Base-by-base conservation (phyloP, 2,797 vertebrate genomes). In the Hirundo rustica region DNA sequence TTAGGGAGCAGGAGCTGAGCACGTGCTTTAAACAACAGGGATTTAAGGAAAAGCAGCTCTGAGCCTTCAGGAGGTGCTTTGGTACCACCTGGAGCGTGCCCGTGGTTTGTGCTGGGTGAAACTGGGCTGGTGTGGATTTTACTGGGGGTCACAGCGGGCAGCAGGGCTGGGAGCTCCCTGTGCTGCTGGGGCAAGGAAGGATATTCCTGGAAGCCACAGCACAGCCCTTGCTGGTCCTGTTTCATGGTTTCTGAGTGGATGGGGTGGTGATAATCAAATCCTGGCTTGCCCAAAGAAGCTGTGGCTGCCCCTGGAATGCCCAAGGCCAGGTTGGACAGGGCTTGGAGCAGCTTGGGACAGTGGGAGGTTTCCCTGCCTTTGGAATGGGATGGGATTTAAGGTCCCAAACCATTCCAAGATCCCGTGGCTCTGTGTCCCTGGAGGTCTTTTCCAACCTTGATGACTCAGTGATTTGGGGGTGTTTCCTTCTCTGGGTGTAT, bases 381-480 rank as follows among this genome's bases (percentile, higher is more conserved):
- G 50, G 57, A 16, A 38, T 32, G 29, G 30, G 64, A n/a, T 29
- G 42, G 21, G 27, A 11, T 83, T 34, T 26, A 57, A 38, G 29
- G 57, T 30, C 50, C 44, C 50, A 57, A 57, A 44, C 23, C 36
- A n/a, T 38, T 45, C 50, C 5, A 38, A 58, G 26, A 48, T 54
- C 27, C 30, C 19, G 5, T 8, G 21, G 11, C 26, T 40, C 17
- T 23, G 1, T 40, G 50, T 26, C 15, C 27, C 36, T 12, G 19
- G 16, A 57, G 36, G 22, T 36, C 3, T 76, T 70, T 55, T n/a
- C 64, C 65, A 71, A 0, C 10, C 5, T 7, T 8, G 18, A 4
- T 3, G 17, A 30, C 30, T 3, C 51, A 10, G 4, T 19, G 29
- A 5, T 21, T 40, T 12, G 7, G 17, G 10, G 1, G 0, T 55